Conservation (phyloP, 2,797 vertebrate genomes). For the Adelosebastes latens region DNA sequence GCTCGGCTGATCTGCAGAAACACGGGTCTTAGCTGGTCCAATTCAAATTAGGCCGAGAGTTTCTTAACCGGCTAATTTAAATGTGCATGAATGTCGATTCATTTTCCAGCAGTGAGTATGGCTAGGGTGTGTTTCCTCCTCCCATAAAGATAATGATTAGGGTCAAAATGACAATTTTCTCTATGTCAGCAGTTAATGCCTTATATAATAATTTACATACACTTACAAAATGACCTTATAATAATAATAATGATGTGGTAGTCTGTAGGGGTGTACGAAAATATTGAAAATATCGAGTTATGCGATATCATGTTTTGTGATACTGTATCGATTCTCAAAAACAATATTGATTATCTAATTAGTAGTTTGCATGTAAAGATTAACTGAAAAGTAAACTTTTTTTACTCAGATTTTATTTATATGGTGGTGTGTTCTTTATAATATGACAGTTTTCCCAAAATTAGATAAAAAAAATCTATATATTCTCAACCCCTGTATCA, state of each 20-base stretch:
- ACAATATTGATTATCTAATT: too few species aligned
- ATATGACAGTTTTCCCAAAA: too few species aligned
- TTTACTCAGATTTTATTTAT: too few species aligned
- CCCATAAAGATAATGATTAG: constrained; percentile 72
- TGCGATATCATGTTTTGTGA: too few species aligned
- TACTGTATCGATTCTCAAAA: too few species aligned
- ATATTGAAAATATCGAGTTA: too few species aligned
- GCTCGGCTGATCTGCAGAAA: constrained; percentile 95
- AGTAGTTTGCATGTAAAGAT: too few species aligned
- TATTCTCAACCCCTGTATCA: too few species aligned
- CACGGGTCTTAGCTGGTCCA: constrained; percentile 92
- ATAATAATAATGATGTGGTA: constrained; percentile 11
- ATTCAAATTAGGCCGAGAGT: constrained; percentile 97
- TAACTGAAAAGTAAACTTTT: too few species aligned
- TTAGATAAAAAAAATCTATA: too few species aligned
- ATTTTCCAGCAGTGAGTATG: constrained; percentile 88
- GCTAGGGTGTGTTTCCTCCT: constrained; percentile 46
- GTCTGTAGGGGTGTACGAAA: background rate
- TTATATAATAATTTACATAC: constrained; percentile 61
- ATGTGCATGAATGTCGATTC: constrained; percentile 96
- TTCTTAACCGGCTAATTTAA: constrained; percentile 97
- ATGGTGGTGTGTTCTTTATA: too few species aligned
- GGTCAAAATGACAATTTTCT: constrained; percentile 80
- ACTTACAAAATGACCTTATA: constrained; percentile 41
- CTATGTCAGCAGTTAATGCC: constrained; percentile 74